phyloP scores from a whole-genome alignment of 2,113 vertebrate species.

The Neopipo cinnamomea region DNA sequence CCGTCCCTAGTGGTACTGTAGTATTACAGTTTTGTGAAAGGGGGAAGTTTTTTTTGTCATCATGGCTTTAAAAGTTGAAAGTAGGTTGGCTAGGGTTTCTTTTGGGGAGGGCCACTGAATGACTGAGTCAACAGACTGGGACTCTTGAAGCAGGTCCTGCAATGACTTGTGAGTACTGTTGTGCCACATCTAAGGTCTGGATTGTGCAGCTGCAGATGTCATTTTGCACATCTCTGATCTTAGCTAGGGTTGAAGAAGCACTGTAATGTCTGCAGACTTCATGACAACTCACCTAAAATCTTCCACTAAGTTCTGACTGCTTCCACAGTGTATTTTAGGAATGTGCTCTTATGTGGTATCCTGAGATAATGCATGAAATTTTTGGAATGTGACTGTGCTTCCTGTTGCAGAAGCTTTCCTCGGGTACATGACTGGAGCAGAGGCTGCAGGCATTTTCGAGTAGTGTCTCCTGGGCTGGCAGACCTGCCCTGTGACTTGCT shows the following conservation, averaged over 20 bases:
- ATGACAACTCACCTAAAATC: not conserved
- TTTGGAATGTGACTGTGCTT: not conserved
- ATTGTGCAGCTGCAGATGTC: not conserved
- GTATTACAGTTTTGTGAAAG: not conserved
- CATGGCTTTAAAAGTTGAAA: not conserved
- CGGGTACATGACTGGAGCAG: rapidly evolving
- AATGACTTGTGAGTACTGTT: not conserved
- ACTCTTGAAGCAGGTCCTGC: not conserved
- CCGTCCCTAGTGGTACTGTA: not conserved
- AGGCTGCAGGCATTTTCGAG: not conserved
- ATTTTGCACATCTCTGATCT: not conserved
- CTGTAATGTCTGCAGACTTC: not conserved
- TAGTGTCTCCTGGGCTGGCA: not conserved
- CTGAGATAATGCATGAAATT: not conserved
- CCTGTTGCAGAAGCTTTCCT: not conserved
- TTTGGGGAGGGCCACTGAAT: not conserved
- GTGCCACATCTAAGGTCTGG: not conserved
- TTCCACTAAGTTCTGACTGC: not conserved
- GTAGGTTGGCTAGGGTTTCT: not conserved
- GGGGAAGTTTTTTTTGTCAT: not conserved
- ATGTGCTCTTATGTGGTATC: not conserved
- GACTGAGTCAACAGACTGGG: not conserved
- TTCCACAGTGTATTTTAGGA: not conserved
- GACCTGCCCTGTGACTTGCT: not conserved
- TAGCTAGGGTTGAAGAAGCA: not conserved